Percentiles rank a stretch among this genome's conserved stretches.
Conservation (phyloP, 2,113 vertebrate species). For the Platysternon megacephalum region DNA sequence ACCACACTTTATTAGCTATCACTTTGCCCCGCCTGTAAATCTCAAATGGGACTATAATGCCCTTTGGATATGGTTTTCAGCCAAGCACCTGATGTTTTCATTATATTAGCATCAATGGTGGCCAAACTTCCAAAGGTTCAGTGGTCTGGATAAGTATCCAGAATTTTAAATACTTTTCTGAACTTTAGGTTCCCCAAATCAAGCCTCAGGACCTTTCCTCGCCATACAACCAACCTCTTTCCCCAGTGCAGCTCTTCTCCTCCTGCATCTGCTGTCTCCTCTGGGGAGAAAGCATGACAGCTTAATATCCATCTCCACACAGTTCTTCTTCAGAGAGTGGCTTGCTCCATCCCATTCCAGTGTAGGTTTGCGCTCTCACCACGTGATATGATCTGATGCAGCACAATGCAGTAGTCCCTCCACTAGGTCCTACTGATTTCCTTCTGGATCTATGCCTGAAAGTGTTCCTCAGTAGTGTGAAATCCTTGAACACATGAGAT, state of each 20-base stretch:
- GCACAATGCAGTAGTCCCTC: not conserved
- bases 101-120: not conserved
- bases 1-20: not conserved
- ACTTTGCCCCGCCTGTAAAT: not conserved
- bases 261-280: not conserved
- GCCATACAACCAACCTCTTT: not conserved
- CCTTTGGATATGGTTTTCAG: not conserved
- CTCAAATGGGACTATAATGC: not conserved
- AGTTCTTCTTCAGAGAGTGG: not conserved
- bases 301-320: not conserved
- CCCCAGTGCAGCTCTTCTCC: not conserved
- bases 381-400: not conserved
- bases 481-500: not conserved
- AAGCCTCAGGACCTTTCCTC: not conserved
- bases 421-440: not conserved
- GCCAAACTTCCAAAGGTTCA: not conserved
- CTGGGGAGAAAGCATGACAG: not conserved
- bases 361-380: not conserved
- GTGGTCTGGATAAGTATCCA: not conserved
- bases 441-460: not conserved
- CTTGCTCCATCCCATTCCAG: not conserved
- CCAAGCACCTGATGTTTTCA: not conserved
- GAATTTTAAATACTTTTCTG: not conserved
- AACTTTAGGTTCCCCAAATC: not conserved
- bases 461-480: not conserved